phyloP scores from a whole-genome alignment of 92 coral and sea anemone species.

The Metridium senile region DNA sequence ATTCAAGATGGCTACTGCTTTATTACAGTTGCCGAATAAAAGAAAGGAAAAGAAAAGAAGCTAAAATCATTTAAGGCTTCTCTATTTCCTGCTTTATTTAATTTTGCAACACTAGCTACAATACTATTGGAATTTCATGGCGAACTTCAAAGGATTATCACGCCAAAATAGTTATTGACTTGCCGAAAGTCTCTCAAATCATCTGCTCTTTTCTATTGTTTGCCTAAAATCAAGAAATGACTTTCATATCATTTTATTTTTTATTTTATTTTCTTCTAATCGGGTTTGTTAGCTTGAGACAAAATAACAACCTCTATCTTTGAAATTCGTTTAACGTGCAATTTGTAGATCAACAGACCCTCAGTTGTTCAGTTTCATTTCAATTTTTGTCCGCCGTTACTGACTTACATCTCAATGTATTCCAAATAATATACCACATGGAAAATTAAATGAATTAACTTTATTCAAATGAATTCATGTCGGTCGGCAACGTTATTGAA shows the following conservation, averaged over 20 bases:
- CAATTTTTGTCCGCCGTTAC: too few species aligned
- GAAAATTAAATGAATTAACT: neutral
- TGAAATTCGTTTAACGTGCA: neutral
- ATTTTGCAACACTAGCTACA: neutral
- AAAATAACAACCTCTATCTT: neutral
- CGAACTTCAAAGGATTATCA: constrained; percentile 2
- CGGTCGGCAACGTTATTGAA: neutral
- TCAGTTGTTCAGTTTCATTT: too few species aligned
- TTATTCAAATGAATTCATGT: neutral
- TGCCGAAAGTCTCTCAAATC: neutral
- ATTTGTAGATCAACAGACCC: too few species aligned
- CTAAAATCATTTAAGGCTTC: constrained; percentile 5
- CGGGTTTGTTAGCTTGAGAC: neutral
- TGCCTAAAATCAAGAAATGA: neutral
- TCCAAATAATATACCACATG: neutral
- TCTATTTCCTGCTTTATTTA: constrained; percentile 3
- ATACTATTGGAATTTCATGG: neutral
- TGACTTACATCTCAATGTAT: too few species aligned
- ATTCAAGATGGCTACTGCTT: constrained; percentile 74
- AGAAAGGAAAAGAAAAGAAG: neutral
- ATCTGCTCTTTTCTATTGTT: constrained; percentile 23
- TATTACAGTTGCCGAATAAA: neutral
- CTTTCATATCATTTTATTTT: neutral
- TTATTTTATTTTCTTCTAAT: neutral
- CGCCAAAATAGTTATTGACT: neutral